Conservation (phyloP, 2,113 vertebrate genomes). For the Lamprotornis superbus region DNA sequence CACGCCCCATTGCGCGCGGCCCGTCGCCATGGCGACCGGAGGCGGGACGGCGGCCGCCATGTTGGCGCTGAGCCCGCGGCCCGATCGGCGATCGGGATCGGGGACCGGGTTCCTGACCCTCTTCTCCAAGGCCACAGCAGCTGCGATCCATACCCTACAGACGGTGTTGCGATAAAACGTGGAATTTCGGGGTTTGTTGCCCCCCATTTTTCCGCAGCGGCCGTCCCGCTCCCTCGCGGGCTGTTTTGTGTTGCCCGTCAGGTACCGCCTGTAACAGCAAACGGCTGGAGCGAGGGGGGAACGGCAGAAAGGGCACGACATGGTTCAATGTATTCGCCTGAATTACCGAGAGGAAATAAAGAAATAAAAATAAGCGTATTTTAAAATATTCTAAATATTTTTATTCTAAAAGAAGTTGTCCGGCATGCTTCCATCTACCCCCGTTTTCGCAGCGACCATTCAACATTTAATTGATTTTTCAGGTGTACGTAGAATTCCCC, state of each 20-base stretch:
- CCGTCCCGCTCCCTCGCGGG: not conserved
- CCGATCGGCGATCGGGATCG: rapidly evolving
- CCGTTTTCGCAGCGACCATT: not conserved
- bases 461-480: not conserved
- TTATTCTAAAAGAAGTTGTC: not conserved
- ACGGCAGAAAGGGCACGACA: not conserved
- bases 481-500: not conserved
- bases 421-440: not conserved
- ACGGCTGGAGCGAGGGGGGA: not conserved
- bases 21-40: not conserved
- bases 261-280: not conserved
- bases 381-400: too few relatives aligned
- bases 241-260: not conserved
- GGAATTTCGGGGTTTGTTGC: not conserved
- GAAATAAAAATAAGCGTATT: too few relatives aligned
- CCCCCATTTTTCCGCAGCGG: not conserved
- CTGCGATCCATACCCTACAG: rapidly evolving
- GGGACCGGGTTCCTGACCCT: rapidly evolving
- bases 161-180: not conserved
- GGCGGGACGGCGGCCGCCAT: not conserved
- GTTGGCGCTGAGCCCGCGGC: not conserved
- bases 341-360: not conserved
- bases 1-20: not conserved
- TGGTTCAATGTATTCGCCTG: not conserved
- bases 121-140: rapidly evolving